Percentiles rank a stretch among this genome's conserved stretches.
Conservation (phyloP, 2,888 invertebrate genomes). For the Balanococcus diminutus region DNA sequence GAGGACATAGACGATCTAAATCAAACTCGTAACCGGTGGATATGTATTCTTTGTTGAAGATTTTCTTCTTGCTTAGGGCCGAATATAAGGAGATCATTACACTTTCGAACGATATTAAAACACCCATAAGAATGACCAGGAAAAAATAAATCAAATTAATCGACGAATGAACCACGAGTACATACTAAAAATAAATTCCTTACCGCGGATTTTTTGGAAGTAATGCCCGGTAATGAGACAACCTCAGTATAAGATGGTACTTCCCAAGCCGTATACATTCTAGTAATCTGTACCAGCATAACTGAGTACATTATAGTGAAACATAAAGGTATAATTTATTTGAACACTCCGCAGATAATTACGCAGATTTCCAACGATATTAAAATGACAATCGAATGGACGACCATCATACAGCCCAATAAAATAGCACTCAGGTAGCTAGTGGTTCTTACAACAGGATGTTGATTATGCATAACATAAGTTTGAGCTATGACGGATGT, state of each 20-base stretch:
- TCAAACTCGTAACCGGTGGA: conserved; percentile 15
- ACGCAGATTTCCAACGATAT: conserved; percentile 4
- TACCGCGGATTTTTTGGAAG: conserved; percentile 11
- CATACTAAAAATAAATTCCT: too few species aligned
- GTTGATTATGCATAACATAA: not conserved
- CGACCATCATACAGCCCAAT: not conserved
- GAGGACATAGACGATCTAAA: conserved; percentile 18
- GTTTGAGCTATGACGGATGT: not conserved
- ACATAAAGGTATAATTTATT: not conserved
- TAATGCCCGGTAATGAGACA: not conserved
- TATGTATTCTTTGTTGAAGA: not conserved
- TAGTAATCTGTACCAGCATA: not conserved
- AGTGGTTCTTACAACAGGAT: not conserved
- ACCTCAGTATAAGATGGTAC: not conserved
- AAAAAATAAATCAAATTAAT: not conserved
- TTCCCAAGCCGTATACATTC: conserved; percentile 27
- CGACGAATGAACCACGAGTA: not conserved
- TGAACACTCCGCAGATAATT: not conserved
- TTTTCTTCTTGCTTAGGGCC: not conserved
- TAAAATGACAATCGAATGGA: not conserved
- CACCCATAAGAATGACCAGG: not conserved
- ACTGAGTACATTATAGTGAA: not conserved
- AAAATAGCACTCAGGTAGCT: not conserved
- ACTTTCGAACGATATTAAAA: not conserved
- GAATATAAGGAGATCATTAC: not conserved